Conservation (phyloP, 23 tunicate species). For the Halocynthia aurantium region DNA sequence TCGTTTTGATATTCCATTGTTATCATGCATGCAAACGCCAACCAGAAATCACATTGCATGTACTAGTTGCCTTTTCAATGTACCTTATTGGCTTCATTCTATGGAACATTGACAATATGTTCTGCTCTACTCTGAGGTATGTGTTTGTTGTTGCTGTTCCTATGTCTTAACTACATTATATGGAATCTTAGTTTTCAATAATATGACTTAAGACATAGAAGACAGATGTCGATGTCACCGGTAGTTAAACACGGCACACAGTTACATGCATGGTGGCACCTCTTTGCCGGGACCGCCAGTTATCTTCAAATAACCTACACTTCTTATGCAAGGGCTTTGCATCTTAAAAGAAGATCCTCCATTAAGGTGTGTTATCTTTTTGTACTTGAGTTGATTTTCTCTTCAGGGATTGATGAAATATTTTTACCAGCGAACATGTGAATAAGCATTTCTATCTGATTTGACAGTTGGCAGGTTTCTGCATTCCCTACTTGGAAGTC, state of each 20-base stretch:
- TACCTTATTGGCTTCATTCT: slow-evolving; percentile 59
- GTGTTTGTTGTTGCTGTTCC: background rate
- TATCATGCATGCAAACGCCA: slow-evolving; percentile 25
- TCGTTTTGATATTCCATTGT: slow-evolving; percentile 50
- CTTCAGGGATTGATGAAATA: too few species aligned
- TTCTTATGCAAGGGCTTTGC: slow-evolving; percentile 55
- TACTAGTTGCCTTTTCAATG: slow-evolving; percentile 38
- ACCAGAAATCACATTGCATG: slow-evolving; percentile 44
- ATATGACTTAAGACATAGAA: slow-evolving; percentile 8
- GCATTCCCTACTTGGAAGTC: too few species aligned
- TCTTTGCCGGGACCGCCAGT: slow-evolving; percentile 68
- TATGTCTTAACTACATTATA: background rate
- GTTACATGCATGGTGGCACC: slow-evolving; percentile 95
- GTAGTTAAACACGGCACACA: slow-evolving; percentile 33
- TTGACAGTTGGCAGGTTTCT: too few species aligned
- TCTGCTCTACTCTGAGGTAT: slow-evolving; percentile 64
- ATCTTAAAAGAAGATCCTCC: slow-evolving; percentile 47
- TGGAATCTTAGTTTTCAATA: background rate
- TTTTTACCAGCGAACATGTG: too few species aligned
- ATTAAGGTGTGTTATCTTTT: slow-evolving; percentile 19
- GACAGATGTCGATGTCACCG: background rate
- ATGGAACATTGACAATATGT: slow-evolving; percentile 82
- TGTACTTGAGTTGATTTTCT: too few species aligned
- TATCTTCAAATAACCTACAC: slow-evolving; percentile 71
- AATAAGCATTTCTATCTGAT: too few species aligned